Conservation (phyloP, 1,140 invertebrate species). For the Arctopsyche grandis region DNA sequence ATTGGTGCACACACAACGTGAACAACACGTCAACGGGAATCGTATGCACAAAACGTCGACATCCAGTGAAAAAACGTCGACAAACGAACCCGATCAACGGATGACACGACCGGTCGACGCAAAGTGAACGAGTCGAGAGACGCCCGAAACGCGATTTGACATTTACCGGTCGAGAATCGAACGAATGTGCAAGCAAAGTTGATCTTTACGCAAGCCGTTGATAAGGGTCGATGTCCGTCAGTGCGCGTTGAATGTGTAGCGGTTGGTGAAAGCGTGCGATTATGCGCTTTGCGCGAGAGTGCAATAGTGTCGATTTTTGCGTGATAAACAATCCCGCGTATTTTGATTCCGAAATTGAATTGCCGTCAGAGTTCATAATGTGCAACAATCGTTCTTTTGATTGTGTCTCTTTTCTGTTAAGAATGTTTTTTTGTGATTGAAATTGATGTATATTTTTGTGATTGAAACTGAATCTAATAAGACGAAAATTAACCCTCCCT, state of each 20-base stretch:
- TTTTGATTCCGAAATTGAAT: too few relatives aligned
- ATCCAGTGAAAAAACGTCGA: not conserved
- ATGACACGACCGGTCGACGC: not conserved
- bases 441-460: too few relatives aligned
- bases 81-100: not conserved
- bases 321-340: not conserved
- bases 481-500: too few relatives aligned
- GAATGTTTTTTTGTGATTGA: too few relatives aligned
- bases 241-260: not conserved
- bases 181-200: not conserved
- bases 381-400: too few relatives aligned
- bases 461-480: too few relatives aligned
- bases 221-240: not conserved
- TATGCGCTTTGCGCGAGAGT: not conserved
- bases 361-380: too few relatives aligned
- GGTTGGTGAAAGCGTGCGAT: not conserved
- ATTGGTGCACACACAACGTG: not conserved
- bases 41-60: not conserved
- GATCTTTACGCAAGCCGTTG: not conserved
- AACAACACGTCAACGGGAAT: not conserved
- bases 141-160: not conserved
- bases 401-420: too few relatives aligned
- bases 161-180: slow-evolving; percentile 1
- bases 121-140: slow-evolving; percentile 19
- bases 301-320: not conserved